phyloP scores from a whole-genome alignment of 1,140 invertebrate genomes.

The Ladona fulva region DNA sequence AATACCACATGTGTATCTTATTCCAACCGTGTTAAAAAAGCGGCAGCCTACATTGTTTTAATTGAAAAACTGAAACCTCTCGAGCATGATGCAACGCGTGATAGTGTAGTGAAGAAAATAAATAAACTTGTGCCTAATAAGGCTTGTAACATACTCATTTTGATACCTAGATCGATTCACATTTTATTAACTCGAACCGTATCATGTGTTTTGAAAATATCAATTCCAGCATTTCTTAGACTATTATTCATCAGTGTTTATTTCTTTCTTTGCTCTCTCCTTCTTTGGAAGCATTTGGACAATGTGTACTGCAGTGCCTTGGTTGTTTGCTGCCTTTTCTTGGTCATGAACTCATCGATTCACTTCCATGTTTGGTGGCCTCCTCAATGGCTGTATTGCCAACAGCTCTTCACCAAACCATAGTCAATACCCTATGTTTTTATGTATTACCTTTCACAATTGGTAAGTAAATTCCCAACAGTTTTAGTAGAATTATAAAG shows the following conservation, averaged over 20 bases:
- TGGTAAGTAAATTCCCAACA: slow-evolving; percentile 49
- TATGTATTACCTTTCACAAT: slow-evolving; percentile 95
- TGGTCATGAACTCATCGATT: slow-evolving; percentile 92
- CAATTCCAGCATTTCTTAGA: not conserved
- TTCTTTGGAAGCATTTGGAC: slow-evolving; percentile 66
- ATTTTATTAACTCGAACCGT: too few species aligned
- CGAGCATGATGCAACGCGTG: too few species aligned
- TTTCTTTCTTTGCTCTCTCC: slow-evolving; percentile 29
- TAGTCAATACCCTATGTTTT: slow-evolving; percentile 90
- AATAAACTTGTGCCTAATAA: too few species aligned
- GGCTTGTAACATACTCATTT: too few species aligned
- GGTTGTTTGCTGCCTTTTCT: slow-evolving; percentile 91
- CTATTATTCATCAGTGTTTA: slow-evolving; percentile 17
- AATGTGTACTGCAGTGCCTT: slow-evolving; percentile 79
- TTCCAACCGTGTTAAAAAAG: too few species aligned
- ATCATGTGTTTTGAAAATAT: slow-evolving; percentile 13
- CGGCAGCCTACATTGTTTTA: too few species aligned
- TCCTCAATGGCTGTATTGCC: slow-evolving; percentile 89
- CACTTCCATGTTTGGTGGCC: slow-evolving; percentile 87
- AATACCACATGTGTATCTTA: too few species aligned
- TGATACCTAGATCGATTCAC: too few species aligned
- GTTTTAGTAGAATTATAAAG: too few species aligned
- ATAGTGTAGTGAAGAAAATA: too few species aligned
- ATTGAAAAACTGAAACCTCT: too few species aligned
- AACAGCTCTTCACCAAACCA: slow-evolving; percentile 81